Conservation (phyloP, 2,113 vertebrate species). For the Guaruba guarouba region DNA sequence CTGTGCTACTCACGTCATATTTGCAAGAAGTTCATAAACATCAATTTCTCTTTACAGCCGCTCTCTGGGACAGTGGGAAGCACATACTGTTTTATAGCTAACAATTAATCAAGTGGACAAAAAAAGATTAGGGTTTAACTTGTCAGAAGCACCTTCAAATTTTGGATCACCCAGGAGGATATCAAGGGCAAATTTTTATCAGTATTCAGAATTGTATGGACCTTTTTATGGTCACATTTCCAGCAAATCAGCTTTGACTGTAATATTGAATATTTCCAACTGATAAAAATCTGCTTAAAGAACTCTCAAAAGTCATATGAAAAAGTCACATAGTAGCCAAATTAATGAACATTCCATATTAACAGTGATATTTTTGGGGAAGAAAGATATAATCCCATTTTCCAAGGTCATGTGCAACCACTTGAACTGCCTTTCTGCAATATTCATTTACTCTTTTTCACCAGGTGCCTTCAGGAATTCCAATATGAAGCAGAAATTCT, state of each 20-base stretch:
- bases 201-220: background rate
- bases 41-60: background rate
- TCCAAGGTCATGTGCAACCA: background rate
- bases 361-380: background rate
- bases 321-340: background rate
- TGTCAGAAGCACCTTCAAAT: background rate
- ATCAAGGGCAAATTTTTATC: background rate
- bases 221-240: background rate
- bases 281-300: background rate
- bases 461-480: background rate
- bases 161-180: background rate
- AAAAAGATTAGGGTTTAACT: background rate
- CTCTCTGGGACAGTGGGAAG: background rate
- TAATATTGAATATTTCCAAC: background rate
- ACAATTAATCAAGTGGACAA: background rate
- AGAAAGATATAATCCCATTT: background rate
- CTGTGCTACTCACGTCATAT: background rate
- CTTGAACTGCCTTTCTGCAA: background rate
- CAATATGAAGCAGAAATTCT: background rate
- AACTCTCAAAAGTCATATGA: background rate
- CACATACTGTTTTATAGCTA: background rate
- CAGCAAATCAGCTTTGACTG: background rate
- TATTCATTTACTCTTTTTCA: background rate
- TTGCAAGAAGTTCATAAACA: background rate
- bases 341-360: background rate